Conservation (phyloP, 2,113 vertebrate genomes). For the Ia io region DNA sequence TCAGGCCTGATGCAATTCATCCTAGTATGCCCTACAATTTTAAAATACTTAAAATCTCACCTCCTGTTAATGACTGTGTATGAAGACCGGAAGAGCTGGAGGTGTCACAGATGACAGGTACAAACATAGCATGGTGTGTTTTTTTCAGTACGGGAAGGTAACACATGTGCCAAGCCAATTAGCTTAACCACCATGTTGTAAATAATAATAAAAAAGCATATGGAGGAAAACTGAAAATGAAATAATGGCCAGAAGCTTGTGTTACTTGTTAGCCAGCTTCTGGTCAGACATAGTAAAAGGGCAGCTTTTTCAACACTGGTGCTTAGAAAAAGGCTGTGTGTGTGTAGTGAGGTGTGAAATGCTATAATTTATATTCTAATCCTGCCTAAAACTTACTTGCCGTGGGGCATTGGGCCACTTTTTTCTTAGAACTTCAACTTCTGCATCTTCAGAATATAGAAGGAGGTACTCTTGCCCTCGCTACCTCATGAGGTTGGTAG, state of each 20-base stretch:
- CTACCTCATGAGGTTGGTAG: not conserved
- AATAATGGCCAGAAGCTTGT: not conserved
- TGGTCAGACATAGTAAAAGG: not conserved
- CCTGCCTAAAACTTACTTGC: not conserved
- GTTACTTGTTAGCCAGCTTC: not conserved
- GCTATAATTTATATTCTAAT: not conserved
- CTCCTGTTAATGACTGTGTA: not conserved
- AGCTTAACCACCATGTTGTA: not conserved
- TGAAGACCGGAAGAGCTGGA: not conserved
- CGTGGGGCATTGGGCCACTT: not conserved
- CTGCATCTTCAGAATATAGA: not conserved
- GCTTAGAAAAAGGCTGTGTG: not conserved
- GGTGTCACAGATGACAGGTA: not conserved
- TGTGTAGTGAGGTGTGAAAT: not conserved
- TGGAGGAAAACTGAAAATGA: constrained; percentile 10
- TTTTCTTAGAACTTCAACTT: not conserved
- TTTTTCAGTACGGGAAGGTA: not conserved
- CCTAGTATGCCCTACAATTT: not conserved
- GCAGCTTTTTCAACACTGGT: rapidly evolving
- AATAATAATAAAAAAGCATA: not conserved
- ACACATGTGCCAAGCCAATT: not conserved
- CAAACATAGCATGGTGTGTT: not conserved
- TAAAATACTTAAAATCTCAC: not conserved
- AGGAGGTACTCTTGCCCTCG: not conserved
- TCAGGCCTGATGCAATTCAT: not conserved